Conservation (phyloP, 1,140 invertebrate genomes). For the Drosophila varians region DNA sequence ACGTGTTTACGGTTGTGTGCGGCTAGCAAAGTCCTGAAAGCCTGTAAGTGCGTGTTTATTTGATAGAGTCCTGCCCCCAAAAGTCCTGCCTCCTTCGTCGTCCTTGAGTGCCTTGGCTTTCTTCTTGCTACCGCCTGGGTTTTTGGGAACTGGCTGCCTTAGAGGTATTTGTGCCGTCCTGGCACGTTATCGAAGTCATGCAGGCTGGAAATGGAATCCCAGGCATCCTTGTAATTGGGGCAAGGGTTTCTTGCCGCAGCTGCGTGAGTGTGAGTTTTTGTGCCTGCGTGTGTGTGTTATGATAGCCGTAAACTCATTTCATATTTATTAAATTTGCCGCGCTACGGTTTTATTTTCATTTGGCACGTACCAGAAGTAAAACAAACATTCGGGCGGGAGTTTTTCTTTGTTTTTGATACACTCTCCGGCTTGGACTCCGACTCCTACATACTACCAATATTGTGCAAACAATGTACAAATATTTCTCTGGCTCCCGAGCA, state of each 20-base stretch:
- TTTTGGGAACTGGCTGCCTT: conserved; percentile 49
- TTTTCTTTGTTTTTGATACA: conserved; percentile 28
- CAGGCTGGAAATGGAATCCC: conserved; percentile 42
- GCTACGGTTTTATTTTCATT: conserved; percentile 75
- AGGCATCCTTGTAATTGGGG: conserved; percentile 60
- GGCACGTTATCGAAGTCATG: conserved; percentile 63
- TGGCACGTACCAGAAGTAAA: conserved; percentile 68
- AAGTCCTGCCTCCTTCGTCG: background rate
- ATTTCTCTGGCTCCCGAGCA: conserved; percentile 2
- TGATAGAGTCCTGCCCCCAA: conserved; percentile 34
- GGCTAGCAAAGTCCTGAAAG: conserved; percentile 53
- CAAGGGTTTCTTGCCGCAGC: conserved; percentile 49
- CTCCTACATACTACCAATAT: conserved; percentile 4
- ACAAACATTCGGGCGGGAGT: conserved; percentile 51
- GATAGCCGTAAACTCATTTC: conserved; percentile 66
- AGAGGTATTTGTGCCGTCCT: conserved; percentile 54
- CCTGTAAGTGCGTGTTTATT: conserved; percentile 75
- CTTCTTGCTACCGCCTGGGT: conserved; percentile 3
- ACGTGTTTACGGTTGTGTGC: conserved; percentile 51
- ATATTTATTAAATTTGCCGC: conserved; percentile 77
- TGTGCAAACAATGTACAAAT: conserved; percentile 15
- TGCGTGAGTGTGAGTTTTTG: conserved; percentile 1
- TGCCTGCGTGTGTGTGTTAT: conserved; percentile 37
- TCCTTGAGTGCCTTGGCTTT: too few relatives aligned
- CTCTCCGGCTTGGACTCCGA: background rate